Base-by-base conservation (phyloP, 2,797 vertebrate genomes). In the Picus viridis region DNA sequence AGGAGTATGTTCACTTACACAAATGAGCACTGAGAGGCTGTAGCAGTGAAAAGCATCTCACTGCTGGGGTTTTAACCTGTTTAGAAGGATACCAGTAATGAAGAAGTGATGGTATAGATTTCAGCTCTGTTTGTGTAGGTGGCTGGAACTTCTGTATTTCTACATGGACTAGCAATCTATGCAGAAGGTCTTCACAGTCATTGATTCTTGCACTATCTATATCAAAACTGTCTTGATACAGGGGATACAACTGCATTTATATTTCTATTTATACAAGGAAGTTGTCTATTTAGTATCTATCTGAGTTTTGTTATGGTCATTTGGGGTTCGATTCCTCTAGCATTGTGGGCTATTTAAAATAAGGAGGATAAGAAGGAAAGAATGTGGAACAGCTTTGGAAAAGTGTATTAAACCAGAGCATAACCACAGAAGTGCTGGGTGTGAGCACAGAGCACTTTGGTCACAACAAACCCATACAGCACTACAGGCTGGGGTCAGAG, bases 141-240 rank as follows among this genome's bases (percentile, higher is more conserved):
- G 29, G 10, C 51, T 85, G 79, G 11, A 72, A 68, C n/a, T n/a
- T 71, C 45, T 78, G 59, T 26, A 29, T 36, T 68, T 70, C 34
- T n/a, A 3, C 53, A 20, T 2, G 29, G 68, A 18, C 1, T 5
- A n/a, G 9, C 6, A 22, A 45, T 32, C 51, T 3, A 2, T 34
- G 72, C 23, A 41, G 49, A 6, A 32, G n/a, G 12, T 53, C 27
- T 68, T 56, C 59, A 58, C 8, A 45, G 62, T 34, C 0, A 0
- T 34, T 45, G 64, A 14, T 61, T 36, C 62, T 90, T 77, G 59
- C 5, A 1, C 24, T 59, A 4, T 39, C 43, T 71, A 2, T 57
- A 12, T 58, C 77, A 70, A 11, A 63, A 24, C 27, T 30, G 5
- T 29, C 56, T 49, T 71, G 34, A 17, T n/a, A 6, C 13, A 64